phyloP scores from a whole-genome alignment of 2,797 vertebrate species.

The Carapus acus region DNA sequence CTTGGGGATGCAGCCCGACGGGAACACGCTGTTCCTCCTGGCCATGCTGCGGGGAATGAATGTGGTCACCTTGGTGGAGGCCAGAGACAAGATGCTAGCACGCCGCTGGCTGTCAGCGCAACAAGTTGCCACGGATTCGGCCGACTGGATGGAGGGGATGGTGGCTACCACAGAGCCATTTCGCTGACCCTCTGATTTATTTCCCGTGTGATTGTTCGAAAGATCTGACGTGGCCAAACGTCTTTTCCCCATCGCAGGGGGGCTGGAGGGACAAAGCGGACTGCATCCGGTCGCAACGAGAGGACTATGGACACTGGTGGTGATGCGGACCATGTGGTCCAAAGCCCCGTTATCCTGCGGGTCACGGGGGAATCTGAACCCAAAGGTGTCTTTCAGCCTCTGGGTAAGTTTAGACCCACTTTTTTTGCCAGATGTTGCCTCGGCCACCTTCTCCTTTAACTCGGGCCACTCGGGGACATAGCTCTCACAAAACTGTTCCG shows the following conservation, averaged over 20 bases:
- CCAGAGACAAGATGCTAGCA: constrained; percentile 60
- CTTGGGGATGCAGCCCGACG: constrained; percentile 69
- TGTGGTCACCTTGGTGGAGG: constrained; percentile 46
- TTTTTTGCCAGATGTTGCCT: constrained; percentile 64
- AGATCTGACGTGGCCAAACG: constrained; percentile 78
- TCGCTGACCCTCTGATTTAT: constrained; percentile 58
- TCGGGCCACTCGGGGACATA: constrained; percentile 78
- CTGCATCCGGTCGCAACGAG: constrained; percentile 79
- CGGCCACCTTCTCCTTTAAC: constrained; percentile 69
- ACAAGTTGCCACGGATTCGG: constrained; percentile 16
- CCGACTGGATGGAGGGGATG: constrained; percentile 38
- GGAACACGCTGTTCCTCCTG: constrained; percentile 66
- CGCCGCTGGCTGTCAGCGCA: constrained; percentile 26
- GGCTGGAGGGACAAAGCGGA: constrained; percentile 77
- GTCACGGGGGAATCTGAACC: constrained; percentile 69
- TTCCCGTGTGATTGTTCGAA: constrained; percentile 56
- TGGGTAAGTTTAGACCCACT: constrained; percentile 63
- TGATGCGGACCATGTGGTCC: constrained; percentile 86
- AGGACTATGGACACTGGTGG: constrained; percentile 80
- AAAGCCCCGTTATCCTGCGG: constrained; percentile 77
- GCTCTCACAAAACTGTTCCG: constrained; percentile 72
- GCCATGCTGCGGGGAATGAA: constrained; percentile 61
- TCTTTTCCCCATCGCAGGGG: constrained; percentile 75
- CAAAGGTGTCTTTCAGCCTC: constrained; percentile 70
- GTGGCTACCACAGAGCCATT: constrained; percentile 47